A percentile compares a stretch with the other conserved stretches of the same genome.
Evolutionary conservation across 2,888 invertebrate species (phyloP).

Genomic region (Podotricha telesiphe): DNA sequence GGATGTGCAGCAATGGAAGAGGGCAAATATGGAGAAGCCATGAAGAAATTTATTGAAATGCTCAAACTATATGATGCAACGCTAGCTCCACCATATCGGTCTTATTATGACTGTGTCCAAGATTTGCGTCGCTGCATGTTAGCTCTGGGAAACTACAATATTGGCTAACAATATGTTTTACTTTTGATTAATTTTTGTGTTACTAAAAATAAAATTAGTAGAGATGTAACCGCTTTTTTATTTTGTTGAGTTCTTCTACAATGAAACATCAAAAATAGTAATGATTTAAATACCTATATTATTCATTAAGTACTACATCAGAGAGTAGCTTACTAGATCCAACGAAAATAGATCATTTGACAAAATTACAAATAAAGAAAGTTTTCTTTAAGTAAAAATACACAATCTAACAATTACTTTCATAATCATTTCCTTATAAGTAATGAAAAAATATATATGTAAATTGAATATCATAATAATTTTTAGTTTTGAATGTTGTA

Average conservation of each 20-base stretch:
- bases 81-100: constrained; percentile 88
- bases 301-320: not conserved
- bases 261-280: not conserved
- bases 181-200: constrained; percentile 10
- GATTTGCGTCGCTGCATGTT: constrained; percentile 87
- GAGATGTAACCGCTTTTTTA: not conserved
- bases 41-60: constrained; percentile 86
- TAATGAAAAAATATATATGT: not conserved
- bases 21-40: constrained; percentile 85
- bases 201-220: not conserved
- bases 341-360: too few relatives aligned
- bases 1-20: constrained; percentile 85
- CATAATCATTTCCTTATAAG: not conserved
- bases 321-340: not conserved
- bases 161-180: constrained; percentile 51
- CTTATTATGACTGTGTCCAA: constrained; percentile 90
- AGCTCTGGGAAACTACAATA: constrained; percentile 85
- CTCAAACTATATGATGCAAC: constrained; percentile 87
- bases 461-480: not conserved
- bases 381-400: not conserved
- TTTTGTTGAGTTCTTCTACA: not conserved
- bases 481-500: not conserved
- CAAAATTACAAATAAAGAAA: not conserved
- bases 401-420: too few relatives aligned
- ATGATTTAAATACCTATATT: not conserved